phyloP scores from a whole-genome alignment of 2,888 invertebrate genomes.

The Trachelus troglodyta region DNA sequence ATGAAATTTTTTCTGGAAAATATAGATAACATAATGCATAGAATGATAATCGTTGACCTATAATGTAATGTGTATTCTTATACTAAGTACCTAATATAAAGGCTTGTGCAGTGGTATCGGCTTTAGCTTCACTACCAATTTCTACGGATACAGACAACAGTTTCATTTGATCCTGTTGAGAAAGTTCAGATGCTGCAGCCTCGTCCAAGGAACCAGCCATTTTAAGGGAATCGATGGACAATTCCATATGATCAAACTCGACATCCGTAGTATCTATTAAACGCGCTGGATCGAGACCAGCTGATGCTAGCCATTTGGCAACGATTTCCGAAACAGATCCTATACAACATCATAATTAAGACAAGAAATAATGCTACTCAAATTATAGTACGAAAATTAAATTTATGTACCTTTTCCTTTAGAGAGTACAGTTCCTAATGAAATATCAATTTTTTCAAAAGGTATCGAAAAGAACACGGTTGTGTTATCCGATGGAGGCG shows the following conservation, averaged over 20 bases:
- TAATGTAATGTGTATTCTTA: constrained; percentile 9
- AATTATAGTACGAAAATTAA: background rate
- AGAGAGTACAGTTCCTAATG: constrained; percentile 60
- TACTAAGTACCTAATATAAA: constrained; percentile 45
- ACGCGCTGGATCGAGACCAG: constrained; percentile 76
- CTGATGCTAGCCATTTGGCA: constrained; percentile 85
- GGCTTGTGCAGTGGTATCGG: constrained; percentile 42
- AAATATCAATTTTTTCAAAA: constrained; percentile 54
- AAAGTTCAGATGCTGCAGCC: constrained; percentile 34
- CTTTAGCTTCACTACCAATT: constrained; percentile 46
- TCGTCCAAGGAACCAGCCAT: constrained; percentile 42
- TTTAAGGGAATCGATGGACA: constrained; percentile 32
- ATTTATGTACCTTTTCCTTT: constrained; percentile 63
- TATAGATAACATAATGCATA: background rate
- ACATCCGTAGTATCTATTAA: constrained; percentile 61
- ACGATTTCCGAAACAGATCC: constrained; percentile 92
- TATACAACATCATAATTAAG: constrained; percentile 44
- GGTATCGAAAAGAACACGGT: constrained; percentile 53
- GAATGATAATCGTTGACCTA: background rate
- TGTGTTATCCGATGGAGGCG: constrained; percentile 46
- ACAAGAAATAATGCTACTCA: background rate
- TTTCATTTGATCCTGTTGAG: constrained; percentile 36
- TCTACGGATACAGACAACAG: constrained; percentile 43
- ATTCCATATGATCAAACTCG: constrained; percentile 51
- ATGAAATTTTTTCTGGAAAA: constrained; percentile 50